These are phyloP conservation scores for Drosophila mauritiana DNA, from an alignment of 1,140 invertebrate genomes.

Conservation along the genomic window DNA sequence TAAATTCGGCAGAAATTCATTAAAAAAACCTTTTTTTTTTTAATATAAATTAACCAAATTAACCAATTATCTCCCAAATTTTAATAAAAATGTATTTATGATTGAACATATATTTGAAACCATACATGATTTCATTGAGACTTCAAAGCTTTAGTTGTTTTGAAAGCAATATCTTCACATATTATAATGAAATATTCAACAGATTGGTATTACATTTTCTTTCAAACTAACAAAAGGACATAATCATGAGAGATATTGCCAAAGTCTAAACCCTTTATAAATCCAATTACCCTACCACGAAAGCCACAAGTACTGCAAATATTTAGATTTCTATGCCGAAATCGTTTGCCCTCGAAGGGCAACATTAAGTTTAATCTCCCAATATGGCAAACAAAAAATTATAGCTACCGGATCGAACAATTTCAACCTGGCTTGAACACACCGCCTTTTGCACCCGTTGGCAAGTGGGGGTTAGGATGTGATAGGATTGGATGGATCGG, in stretches of 20 bases:
- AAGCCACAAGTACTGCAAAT: constrained; percentile 10
- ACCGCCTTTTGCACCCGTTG: constrained; percentile 8
- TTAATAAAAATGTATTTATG: no score
- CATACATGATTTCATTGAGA: no score
- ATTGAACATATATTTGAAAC: no score
- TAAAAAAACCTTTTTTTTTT: no score
- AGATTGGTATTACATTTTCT: no score
- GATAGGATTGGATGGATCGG: constrained; percentile 42
- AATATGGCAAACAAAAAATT: constrained; percentile 45
- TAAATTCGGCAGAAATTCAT: no score
- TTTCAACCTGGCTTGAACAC: constrained; percentile 5
- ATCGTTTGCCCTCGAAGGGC: constrained; percentile 24
- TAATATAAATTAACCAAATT: no score
- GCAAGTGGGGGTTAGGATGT: constrained; percentile 14
- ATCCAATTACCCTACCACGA: constrained; percentile 27
- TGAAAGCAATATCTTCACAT: background rate
- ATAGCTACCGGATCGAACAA: constrained; percentile 17
- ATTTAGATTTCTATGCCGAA: constrained; percentile 21
- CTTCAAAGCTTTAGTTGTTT: no score
- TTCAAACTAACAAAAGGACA: no score
- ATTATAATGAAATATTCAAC: background rate
- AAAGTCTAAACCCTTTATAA: constrained; percentile 11
- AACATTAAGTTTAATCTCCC: constrained; percentile 40
- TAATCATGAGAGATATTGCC: background rate
- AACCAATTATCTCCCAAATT: no score